These are phyloP conservation scores for Tuberolachnus salignus DNA, from an alignment of 2,888 invertebrate species.

Conservation along the genomic window DNA sequence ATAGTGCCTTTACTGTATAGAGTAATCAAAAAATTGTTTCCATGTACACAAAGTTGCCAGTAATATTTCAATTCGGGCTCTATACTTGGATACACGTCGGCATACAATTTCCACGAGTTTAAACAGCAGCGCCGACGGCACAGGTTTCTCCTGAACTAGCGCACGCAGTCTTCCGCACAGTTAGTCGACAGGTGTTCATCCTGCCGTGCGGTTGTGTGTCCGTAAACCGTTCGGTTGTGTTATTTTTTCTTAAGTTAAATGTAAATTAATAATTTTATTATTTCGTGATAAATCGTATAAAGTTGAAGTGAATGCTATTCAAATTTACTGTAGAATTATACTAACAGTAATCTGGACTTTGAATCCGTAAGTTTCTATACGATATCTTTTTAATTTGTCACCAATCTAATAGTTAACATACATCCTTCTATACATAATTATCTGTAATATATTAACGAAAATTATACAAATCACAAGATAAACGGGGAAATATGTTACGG, in stretches of 20 bases:
- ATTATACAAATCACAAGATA: too few species aligned
- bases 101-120: background rate
- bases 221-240: background rate
- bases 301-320: conserved; percentile 1
- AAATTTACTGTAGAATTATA: background rate
- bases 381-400: background rate
- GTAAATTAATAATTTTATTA: background rate
- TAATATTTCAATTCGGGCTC: background rate
- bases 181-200: conserved; percentile 52
- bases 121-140: background rate
- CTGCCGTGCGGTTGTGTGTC: conserved; percentile 35
- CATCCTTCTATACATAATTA: too few species aligned
- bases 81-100: background rate
- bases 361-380: background rate
- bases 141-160: conserved; percentile 17
- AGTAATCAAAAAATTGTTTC: background rate
- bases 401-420: too few species aligned
- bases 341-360: background rate
- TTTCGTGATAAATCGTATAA: background rate
- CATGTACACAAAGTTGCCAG: background rate
- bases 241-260: conserved; percentile 2
- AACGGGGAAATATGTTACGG: too few species aligned
- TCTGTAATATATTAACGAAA: too few species aligned
- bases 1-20: background rate
- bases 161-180: conserved; percentile 28